Evolutionary conservation across 2,888 invertebrate genomes (phyloP).

Genomic region (Laspeyria flexula): DNA sequence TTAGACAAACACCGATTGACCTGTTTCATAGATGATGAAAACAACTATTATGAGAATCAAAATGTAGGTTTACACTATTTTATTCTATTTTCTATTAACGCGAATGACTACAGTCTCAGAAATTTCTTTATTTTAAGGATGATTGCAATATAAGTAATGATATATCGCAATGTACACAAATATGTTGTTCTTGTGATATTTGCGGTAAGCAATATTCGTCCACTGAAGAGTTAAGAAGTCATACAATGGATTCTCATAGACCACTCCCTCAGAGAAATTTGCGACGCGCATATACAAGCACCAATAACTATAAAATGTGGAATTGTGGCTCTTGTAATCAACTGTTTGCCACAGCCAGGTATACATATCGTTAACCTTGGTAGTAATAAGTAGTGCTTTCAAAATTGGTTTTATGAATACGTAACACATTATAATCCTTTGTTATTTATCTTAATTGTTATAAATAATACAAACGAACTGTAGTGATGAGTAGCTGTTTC

Average conservation of each 20-base stretch:
- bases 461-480: too few species aligned
- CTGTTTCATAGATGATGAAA: slow-evolving; percentile 59
- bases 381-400: too few species aligned
- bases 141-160: slow-evolving; percentile 27
- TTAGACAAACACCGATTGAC: slow-evolving; percentile 67
- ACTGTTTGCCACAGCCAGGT: slow-evolving; percentile 79
- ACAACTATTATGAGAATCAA: slow-evolving; percentile 49
- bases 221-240: slow-evolving; percentile 60
- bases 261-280: slow-evolving; percentile 43
- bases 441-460: too few species aligned
- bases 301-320: slow-evolving; percentile 76
- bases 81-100: background rate
- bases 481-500: too few species aligned
- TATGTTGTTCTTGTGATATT: slow-evolving; percentile 58
- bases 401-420: too few species aligned
- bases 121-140: slow-evolving; percentile 15
- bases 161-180: slow-evolving; percentile 35
- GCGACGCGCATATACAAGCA: slow-evolving; percentile 58
- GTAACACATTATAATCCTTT: too few species aligned
- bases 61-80: slow-evolving; percentile 22
- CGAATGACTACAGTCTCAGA: background rate
- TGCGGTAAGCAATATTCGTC: slow-evolving; percentile 59
- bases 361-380: background rate
- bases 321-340: slow-evolving; percentile 82
- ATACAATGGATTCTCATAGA: slow-evolving; percentile 52